A percentile compares a stretch with the other conserved stretches of the same genome.
phyloP scores from a whole-genome alignment of 2,113 vertebrate species.

The Isichthys henryi region DNA sequence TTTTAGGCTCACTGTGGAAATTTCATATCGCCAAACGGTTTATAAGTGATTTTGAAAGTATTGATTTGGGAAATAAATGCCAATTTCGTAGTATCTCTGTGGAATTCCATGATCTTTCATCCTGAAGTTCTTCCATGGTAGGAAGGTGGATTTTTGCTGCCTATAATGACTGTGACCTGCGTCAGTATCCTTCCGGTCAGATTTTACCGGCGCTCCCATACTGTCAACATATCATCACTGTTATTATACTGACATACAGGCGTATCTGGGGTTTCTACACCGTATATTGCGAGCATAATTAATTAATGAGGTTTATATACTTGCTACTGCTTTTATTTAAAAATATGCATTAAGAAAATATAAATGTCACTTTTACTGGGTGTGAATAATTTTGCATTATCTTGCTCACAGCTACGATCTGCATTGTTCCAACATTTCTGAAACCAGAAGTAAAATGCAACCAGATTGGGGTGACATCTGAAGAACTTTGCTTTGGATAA shows the following conservation, averaged over 20 bases:
- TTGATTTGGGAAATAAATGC: neutral
- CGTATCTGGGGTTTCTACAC: neutral
- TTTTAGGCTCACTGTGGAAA: neutral
- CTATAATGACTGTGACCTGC: neutral
- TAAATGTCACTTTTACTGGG: neutral
- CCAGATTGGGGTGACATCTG: neutral
- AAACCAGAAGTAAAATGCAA: neutral
- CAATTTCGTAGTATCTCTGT: neutral
- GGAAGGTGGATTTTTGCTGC: neutral
- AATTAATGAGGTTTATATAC: neutral
- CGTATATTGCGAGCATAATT: neutral
- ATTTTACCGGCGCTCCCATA: neutral
- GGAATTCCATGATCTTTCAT: neutral
- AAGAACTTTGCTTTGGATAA: neutral
- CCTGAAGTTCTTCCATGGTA: neutral
- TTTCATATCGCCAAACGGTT: neutral
- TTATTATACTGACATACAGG: neutral
- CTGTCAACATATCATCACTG: neutral
- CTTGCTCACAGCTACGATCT: neutral
- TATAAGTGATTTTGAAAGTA: constrained; percentile 2
- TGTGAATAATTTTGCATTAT: neutral
- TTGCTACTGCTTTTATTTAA: neutral
- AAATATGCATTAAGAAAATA: neutral
- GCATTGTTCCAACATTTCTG: neutral
- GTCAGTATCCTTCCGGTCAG: neutral